These are phyloP conservation scores for Meteorus sp. DNA, from an alignment of 1,140 invertebrate species.

Conservation along the genomic window DNA sequence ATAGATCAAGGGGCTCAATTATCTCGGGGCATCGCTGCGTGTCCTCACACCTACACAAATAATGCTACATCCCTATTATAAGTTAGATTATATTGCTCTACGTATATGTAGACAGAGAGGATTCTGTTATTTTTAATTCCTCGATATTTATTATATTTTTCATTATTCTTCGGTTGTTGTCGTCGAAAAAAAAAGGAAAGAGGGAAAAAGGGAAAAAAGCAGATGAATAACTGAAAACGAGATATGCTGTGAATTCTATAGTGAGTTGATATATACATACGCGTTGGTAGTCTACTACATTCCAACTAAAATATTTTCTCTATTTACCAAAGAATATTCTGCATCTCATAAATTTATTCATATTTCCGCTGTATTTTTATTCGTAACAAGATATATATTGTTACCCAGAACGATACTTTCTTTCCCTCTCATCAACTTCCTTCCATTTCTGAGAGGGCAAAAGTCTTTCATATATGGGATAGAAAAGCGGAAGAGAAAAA, in stretches of 20 bases:
- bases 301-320: neutral
- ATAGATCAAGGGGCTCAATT: slow-evolving; percentile 60
- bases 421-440: slow-evolving; percentile 33
- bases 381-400: slow-evolving; percentile 56
- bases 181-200: too few species aligned
- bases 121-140: too few species aligned
- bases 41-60: slow-evolving; percentile 34
- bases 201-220: too few species aligned
- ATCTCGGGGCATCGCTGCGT: slow-evolving; percentile 54
- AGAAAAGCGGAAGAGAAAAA: neutral
- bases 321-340: slow-evolving; percentile 11
- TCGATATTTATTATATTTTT: too few species aligned
- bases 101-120: neutral
- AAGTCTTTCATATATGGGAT: slow-evolving; percentile 1
- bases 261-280: neutral
- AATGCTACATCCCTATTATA: too few species aligned
- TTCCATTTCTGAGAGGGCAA: slow-evolving; percentile 27
- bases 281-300: neutral
- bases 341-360: slow-evolving; percentile 51
- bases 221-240: too few species aligned
- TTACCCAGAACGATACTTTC: slow-evolving; percentile 43
- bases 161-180: too few species aligned
- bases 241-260: too few species aligned
- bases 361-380: slow-evolving; percentile 56
- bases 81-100: slow-evolving; percentile 1